These are phyloP conservation scores for Orthosia gracilis DNA, from an alignment of 2,888 invertebrate species.

Conservation along the genomic window DNA sequence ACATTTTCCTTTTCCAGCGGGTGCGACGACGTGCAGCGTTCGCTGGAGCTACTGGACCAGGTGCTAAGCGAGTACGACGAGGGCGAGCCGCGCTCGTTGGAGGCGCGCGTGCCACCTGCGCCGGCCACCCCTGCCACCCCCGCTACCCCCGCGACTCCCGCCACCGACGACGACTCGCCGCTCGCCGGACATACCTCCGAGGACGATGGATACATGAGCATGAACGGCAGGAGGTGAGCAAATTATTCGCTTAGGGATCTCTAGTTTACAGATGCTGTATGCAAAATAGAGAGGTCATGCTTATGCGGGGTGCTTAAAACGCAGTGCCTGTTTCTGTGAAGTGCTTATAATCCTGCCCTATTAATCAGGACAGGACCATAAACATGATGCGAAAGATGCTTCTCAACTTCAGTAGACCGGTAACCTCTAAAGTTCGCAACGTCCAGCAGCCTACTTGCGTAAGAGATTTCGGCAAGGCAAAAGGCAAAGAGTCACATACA, in stretches of 20 bases:
- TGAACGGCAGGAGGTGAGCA: constrained; percentile 95
- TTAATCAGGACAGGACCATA: not conserved
- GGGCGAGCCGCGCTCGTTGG: constrained; percentile 90
- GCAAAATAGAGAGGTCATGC: not conserved
- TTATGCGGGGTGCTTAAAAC: not conserved
- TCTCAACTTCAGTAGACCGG: not conserved
- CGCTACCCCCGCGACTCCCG: constrained; percentile 90
- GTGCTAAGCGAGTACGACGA: constrained; percentile 98
- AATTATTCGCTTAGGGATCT: not conserved
- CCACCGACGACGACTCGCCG: constrained; percentile 94
- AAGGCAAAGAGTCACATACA: no score
- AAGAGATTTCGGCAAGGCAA: no score
- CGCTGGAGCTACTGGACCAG: constrained; percentile 96
- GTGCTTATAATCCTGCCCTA: no score
- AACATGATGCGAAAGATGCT: not conserved
- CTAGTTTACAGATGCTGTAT: not conserved
- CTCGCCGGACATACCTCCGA: constrained; percentile 96
- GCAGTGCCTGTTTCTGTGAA: not conserved
- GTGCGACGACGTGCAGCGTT: constrained; percentile 97
- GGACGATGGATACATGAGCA: constrained; percentile 98
- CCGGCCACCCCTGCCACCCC: constrained; percentile 90
- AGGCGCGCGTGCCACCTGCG: constrained; percentile 81
- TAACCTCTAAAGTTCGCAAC: not conserved
- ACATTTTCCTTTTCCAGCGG: constrained; percentile 91
- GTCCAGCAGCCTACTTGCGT: not conserved